phyloP scores from a whole-genome alignment of 2,888 invertebrate genomes.

The Oegoconia quadripuncta region DNA sequence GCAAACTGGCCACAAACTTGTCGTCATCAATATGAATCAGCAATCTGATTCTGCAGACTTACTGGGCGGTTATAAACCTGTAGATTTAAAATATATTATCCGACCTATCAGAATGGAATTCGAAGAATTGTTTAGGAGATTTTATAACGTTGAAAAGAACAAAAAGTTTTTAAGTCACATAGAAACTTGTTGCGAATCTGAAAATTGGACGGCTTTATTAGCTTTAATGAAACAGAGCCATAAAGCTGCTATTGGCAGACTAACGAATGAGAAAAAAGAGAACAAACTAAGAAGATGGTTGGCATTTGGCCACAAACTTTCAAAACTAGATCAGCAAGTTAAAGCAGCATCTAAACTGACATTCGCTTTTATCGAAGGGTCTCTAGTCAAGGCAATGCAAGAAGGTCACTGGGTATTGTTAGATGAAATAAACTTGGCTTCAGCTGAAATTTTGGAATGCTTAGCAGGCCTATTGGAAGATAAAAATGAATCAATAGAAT shows the following conservation, averaged over 20 bases:
- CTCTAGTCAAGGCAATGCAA: constrained; percentile 92
- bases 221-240: constrained; percentile 87
- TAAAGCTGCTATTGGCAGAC: constrained; percentile 80
- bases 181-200: constrained; percentile 85
- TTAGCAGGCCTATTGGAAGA: constrained; percentile 94
- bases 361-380: constrained; percentile 96
- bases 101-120: constrained; percentile 90
- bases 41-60: constrained; percentile 98
- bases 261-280: constrained; percentile 52
- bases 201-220: constrained; percentile 85
- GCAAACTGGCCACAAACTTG: constrained; percentile 89
- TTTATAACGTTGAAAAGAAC: constrained; percentile 88
- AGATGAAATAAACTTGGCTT: constrained; percentile 99
- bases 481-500: constrained; percentile 86
- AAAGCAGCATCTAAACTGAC: constrained; percentile 85
- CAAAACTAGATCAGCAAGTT: constrained; percentile 86
- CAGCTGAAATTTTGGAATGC: constrained; percentile 97
- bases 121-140: constrained; percentile 88
- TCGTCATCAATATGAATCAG: constrained; percentile 99
- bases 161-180: constrained; percentile 89
- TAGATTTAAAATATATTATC: constrained; percentile 91
- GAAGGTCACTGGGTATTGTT: constrained; percentile 97
- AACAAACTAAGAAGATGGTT: constrained; percentile 80
- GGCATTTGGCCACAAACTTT: constrained; percentile 82
- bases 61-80: constrained; percentile 97